Evolutionary conservation across 2,888 invertebrate genomes (phyloP).

Genomic region (Sisyra terminalis): DNA sequence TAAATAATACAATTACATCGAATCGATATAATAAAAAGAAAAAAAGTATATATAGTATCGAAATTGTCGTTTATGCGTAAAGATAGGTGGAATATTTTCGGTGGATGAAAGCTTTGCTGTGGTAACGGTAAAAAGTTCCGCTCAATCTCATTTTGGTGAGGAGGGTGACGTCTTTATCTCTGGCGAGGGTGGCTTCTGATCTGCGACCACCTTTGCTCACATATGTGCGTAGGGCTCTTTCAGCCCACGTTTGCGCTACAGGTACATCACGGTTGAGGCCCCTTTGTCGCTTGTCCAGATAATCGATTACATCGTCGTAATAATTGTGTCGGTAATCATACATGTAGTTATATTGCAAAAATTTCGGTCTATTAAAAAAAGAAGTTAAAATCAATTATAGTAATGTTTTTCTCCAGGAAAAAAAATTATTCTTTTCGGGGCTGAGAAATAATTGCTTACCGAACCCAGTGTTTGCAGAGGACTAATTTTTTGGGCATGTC

Average conservation of each 20-base stretch:
- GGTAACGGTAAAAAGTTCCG: slow-evolving; percentile 54
- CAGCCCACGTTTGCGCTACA: slow-evolving; percentile 72
- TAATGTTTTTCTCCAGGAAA: no score
- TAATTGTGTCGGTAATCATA: slow-evolving; percentile 75
- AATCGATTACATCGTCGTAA: slow-evolving; percentile 72
- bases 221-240: slow-evolving; percentile 60
- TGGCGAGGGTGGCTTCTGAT: slow-evolving; percentile 17
- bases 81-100: slow-evolving; percentile 42
- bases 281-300: slow-evolving; percentile 56
- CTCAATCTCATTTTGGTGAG: slow-evolving; percentile 45
- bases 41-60: not conserved
- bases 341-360: slow-evolving; percentile 66
- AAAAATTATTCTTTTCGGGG: no score
- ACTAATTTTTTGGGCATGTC: slow-evolving; percentile 40
- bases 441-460: slow-evolving; percentile 26
- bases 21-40: no score
- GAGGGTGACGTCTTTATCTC: slow-evolving; percentile 25
- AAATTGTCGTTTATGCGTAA: slow-evolving; percentile 1
- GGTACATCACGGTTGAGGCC: slow-evolving; percentile 52
- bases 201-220: slow-evolving; percentile 23
- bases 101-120: slow-evolving; percentile 57
- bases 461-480: slow-evolving; percentile 69
- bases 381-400: not conserved
- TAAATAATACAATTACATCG: no score
- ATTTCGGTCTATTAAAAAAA: slow-evolving; percentile 41